Conservation (phyloP, 2,888 invertebrate genomes). For the Seira sanloemensis region DNA sequence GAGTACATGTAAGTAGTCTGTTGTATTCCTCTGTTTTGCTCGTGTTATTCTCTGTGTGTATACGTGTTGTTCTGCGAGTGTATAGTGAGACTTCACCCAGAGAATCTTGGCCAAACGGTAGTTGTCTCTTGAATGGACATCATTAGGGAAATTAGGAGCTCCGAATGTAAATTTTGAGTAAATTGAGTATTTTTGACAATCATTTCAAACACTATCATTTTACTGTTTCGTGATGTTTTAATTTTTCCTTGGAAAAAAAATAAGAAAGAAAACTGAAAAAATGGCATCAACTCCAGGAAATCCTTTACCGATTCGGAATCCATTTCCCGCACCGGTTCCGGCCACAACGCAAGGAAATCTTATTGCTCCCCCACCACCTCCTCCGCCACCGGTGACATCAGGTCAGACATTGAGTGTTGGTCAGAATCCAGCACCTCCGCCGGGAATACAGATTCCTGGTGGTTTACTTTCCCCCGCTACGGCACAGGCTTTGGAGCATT, state of each 20-base stretch:
- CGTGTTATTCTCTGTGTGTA: slow-evolving; percentile 32
- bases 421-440: slow-evolving; percentile 40
- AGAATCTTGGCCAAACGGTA: slow-evolving; percentile 51
- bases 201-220: too few relatives aligned
- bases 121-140: slow-evolving; percentile 37
- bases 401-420: slow-evolving; percentile 14
- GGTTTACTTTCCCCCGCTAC: slow-evolving; percentile 76
- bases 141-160: too few relatives aligned
- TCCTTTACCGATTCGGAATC: slow-evolving; percentile 38
- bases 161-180: too few relatives aligned
- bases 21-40: slow-evolving; percentile 45
- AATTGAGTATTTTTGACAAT: too few relatives aligned
- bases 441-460: slow-evolving; percentile 47
- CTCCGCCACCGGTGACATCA: slow-evolving; percentile 26
- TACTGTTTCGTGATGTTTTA: too few relatives aligned
- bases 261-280: not conserved
- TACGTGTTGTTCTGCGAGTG: slow-evolving; percentile 9
- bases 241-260: too few relatives aligned
- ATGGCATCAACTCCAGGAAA: slow-evolving; percentile 49
- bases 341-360: slow-evolving; percentile 20
- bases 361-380: slow-evolving; percentile 11
- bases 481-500: slow-evolving; percentile 82
- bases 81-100: slow-evolving; percentile 43
- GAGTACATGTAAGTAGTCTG: slow-evolving; percentile 44
- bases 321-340: slow-evolving; percentile 32